Base-by-base conservation (phyloP, 2,888 invertebrate species). In the Lomographa bimaculata region DNA sequence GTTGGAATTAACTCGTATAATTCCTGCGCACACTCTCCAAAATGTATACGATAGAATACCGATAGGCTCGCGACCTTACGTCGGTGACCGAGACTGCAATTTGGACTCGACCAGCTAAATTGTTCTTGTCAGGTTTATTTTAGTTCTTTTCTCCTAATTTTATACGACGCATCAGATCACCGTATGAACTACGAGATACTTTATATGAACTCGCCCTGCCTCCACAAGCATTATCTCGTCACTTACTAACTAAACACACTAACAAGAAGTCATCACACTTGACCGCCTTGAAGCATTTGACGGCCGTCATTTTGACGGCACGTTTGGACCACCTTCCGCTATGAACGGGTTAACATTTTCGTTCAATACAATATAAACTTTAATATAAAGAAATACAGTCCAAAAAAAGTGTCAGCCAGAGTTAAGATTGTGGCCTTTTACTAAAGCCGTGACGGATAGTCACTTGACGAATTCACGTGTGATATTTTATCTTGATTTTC, bases 251-350 rank as follows among this genome's bases (percentile, higher is more conserved):
- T 47, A 71, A 67, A 71, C 60, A 79, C 64, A 71, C 71, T 82
- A 84, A 84, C 83, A 77, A 84, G 82, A 54, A 79, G 76, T 79
- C 76, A 71, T 79, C 73, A 70, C 79, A 81, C 79, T 79, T 79
- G 81, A 79, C 78, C 76, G 79, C 63, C 27, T 61, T 72, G 63
- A 77, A 76, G 61, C 73, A 72, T 79, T 81, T 76, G 78, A 83
- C 86, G 79, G 78, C 71, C 73, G 79, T 75, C 81, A 69, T 64
- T 70, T 68, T 64, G 58, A 64, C 65, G 74, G 75, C 70, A 74
- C 70, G 71, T 64, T 58, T 51, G 57, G 75, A 77, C 77, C 80
- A 75, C 80, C 79, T 62, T 60, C 35, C 48, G 55, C 55, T 23
- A 16, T 23, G 50, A 38, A 70, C 62, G 67, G 65, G 71, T 71